A percentile compares a stretch with the other conserved stretches of the same genome.
Conservation (phyloP, 1,140 invertebrate species). For the Diachasmimorpha longicaudata region DNA sequence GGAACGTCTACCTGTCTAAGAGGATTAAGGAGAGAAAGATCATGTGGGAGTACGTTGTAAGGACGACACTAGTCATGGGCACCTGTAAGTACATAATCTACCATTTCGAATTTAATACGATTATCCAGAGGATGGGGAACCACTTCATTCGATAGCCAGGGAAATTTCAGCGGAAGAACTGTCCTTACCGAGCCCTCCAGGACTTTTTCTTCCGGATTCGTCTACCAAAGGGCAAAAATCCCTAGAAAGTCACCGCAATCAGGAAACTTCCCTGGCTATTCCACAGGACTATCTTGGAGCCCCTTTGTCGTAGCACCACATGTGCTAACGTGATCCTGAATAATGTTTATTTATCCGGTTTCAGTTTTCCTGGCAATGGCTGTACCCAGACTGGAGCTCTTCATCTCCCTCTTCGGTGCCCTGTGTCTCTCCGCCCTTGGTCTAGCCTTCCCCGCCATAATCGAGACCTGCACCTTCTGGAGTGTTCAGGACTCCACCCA, state of each 20-base stretch:
- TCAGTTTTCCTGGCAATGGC: slow-evolving; percentile 78
- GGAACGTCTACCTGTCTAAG: slow-evolving; percentile 71
- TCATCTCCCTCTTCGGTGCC: slow-evolving; percentile 91
- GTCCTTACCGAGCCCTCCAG: no score
- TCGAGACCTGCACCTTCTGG: slow-evolving; percentile 75
- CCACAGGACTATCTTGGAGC: no score
- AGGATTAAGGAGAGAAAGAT: slow-evolving; percentile 48
- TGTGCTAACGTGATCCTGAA: neutral
- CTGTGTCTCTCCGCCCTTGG: slow-evolving; percentile 84
- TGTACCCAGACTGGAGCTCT: slow-evolving; percentile 82
- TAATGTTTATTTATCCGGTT: slow-evolving; percentile 30
- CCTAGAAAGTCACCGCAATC: neutral
- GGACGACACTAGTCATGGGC: slow-evolving; percentile 72
- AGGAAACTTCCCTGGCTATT: no score
- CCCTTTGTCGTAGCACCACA: no score
- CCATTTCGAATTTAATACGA: neutral
- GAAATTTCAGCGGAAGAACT: no score
- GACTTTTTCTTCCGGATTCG: no score
- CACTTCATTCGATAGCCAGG: no score
- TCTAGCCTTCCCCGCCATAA: slow-evolving; percentile 86
- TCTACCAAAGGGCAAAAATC: neutral
- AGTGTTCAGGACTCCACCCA: slow-evolving; percentile 59
- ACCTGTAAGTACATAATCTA: slow-evolving; percentile 73
- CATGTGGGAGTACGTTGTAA: slow-evolving; percentile 73
- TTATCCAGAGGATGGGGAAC: neutral